Evolutionary conservation across 2,888 invertebrate species (phyloP).

Genomic region (Microplitis manilae): DNA sequence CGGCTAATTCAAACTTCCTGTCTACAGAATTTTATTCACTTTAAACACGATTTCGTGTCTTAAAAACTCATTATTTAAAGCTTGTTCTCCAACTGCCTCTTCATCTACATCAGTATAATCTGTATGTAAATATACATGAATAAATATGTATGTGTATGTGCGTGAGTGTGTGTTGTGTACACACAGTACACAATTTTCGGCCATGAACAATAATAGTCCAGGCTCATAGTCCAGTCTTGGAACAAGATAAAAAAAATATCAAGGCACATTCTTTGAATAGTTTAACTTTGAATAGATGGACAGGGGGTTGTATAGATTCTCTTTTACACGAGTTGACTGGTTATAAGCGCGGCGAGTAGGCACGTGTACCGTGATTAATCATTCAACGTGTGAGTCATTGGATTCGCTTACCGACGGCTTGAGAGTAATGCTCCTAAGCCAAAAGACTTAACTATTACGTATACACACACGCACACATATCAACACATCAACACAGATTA

Average conservation of each 20-base stretch:
- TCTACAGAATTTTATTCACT: background rate
- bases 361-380: constrained; percentile 59
- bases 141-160: background rate
- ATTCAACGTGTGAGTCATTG: constrained; percentile 64
- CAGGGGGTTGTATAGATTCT: background rate
- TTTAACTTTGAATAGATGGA: background rate
- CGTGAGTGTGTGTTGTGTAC: background rate
- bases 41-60: background rate
- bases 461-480: constrained; percentile 6
- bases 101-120: background rate
- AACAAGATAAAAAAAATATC: background rate
- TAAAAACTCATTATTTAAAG: background rate
- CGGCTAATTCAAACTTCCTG: background rate
- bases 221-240: background rate
- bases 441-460: constrained; percentile 39
- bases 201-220: background rate
- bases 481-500: background rate
- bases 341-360: constrained; percentile 29
- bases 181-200: background rate
- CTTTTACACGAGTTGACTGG: constrained; percentile 5
- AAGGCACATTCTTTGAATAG: background rate
- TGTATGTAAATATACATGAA: background rate
- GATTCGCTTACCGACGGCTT: constrained; percentile 51
- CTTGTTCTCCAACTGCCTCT: background rate
- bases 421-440: constrained; percentile 46